Conservation (phyloP, 2,888 invertebrate species). For the Zaprionus lineosus region DNA sequence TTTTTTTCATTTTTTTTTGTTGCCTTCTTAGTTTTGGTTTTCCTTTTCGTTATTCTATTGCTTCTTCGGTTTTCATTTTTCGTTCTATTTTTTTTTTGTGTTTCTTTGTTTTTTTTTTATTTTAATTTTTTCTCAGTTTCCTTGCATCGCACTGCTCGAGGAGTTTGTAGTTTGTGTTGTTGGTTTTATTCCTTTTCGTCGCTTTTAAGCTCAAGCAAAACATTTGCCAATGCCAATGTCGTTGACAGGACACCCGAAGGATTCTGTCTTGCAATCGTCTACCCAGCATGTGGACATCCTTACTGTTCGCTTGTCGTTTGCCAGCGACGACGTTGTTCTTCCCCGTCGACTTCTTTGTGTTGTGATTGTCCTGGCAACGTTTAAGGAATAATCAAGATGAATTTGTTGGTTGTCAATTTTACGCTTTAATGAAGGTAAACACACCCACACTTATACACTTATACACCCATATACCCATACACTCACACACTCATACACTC, state of each 20-base stretch:
- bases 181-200: constrained; percentile 7
- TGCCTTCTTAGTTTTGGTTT: background rate
- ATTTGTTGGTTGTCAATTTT: constrained; percentile 77
- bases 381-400: constrained; percentile 73
- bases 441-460: background rate
- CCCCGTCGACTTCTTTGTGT: constrained; percentile 4
- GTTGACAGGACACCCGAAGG: constrained; percentile 18
- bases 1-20: constrained; percentile 1
- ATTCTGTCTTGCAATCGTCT: constrained; percentile 19
- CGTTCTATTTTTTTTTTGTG: constrained; percentile 2
- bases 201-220: constrained; percentile 34
- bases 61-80: constrained; percentile 12
- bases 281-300: constrained; percentile 5
- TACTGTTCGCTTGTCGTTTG: constrained; percentile 10
- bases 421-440: constrained; percentile 69
- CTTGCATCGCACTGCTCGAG: background rate
- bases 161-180: constrained; percentile 6
- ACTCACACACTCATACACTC: constrained; percentile 1
- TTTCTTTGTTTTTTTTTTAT: constrained; percentile 11
- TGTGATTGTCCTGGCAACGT: constrained; percentile 47
- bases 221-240: constrained; percentile 43
- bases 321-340: background rate
- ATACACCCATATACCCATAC: constrained; percentile 1
- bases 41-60: constrained; percentile 13
- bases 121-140: constrained; percentile 19